Evolutionary conservation across 2,113 vertebrate genomes (phyloP), one percentile per base, ranked within the genome.

Genomic region (Tragelaphus scriptus): DNA sequence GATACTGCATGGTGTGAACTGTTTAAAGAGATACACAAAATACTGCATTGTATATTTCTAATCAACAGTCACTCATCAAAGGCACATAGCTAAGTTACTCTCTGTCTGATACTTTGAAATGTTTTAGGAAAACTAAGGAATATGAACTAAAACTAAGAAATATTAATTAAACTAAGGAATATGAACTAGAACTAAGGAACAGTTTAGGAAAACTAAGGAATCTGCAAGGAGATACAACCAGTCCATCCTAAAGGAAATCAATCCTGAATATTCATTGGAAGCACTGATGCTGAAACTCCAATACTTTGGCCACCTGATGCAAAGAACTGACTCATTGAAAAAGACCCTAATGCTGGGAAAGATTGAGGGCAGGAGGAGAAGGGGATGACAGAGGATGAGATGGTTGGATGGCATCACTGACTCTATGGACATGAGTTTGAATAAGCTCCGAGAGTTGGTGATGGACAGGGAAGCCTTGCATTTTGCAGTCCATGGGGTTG

Each of bases 391-490:
- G n/a, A 71, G 65, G 65, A 36, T 71, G 17, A 71, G 17, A 36
- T 71, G n/a, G n/a, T 36, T 36, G 17, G 32, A 36, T 0, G 2
- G 9, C 65, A 21, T 71, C 17, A 71, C n/a, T 0, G 2, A 36
- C 65, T 63, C 28, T 15, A 32, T 63, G 30, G 28, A 65, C 61
- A 32, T 65, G 65, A 36, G n/a, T 71, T 71, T 71, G 65, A 5
- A 9, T 71, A 71, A 71, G 9, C 17, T 71, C 17, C 3, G 2
- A 21, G 65, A 21, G 65, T 36, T 71, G 65, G 17, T 71, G 9
- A 36, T 71, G 65, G 65, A 36, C n/a, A 36, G 10, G 17, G 17
- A 71, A 21, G n/a, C n/a, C 65, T 71, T 19, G 17, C 4, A 2
- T 36, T 5, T 9, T 36, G 65, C 4, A 36, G 9, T 71, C 9